These are phyloP conservation scores for Amphiprion ocellaris DNA, from an alignment of 2,113 vertebrate genomes.

Conservation along the genomic window DNA sequence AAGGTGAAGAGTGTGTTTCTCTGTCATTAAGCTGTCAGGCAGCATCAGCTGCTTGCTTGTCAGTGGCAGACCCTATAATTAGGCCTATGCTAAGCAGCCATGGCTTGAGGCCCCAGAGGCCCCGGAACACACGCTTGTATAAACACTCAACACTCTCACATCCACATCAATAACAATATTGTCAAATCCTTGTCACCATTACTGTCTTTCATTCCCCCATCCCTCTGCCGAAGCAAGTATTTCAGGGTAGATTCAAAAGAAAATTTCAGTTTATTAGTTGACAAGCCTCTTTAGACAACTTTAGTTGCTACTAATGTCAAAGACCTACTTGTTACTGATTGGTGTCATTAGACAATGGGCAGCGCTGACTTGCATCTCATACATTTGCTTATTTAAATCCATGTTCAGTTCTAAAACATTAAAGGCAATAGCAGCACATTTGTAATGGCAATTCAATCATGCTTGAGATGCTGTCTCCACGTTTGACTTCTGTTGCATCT, in stretches of 20 bases:
- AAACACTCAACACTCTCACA: slow-evolving; percentile 57
- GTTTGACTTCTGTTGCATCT: not conserved
- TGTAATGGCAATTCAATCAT: too few relatives aligned
- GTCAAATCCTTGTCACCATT: slow-evolving; percentile 31
- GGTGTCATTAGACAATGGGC: not conserved
- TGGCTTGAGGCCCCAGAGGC: slow-evolving; percentile 42
- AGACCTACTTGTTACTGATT: not conserved
- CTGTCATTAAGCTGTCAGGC: slow-evolving; percentile 76
- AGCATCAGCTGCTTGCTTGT: slow-evolving; percentile 57
- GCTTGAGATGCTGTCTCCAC: too few relatives aligned
- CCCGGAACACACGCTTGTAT: slow-evolving; percentile 49
- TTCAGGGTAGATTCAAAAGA: not conserved
- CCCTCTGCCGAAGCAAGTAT: not conserved
- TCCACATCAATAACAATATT: slow-evolving; percentile 52
- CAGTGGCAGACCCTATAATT: slow-evolving; percentile 73
- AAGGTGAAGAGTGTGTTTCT: slow-evolving; percentile 87
- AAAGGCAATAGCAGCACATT: too few relatives aligned
- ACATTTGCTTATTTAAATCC: too few relatives aligned
- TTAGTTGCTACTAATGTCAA: not conserved
- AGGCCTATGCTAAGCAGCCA: slow-evolving; percentile 55
- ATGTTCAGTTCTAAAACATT: too few relatives aligned
- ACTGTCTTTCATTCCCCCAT: not conserved
- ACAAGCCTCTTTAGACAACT: not conserved
- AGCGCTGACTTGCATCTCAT: too few relatives aligned
- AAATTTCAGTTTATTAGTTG: not conserved